Evolutionary conservation across 2,797 vertebrate genomes (phyloP).

Genomic region (Coendou prehensilis): DNA sequence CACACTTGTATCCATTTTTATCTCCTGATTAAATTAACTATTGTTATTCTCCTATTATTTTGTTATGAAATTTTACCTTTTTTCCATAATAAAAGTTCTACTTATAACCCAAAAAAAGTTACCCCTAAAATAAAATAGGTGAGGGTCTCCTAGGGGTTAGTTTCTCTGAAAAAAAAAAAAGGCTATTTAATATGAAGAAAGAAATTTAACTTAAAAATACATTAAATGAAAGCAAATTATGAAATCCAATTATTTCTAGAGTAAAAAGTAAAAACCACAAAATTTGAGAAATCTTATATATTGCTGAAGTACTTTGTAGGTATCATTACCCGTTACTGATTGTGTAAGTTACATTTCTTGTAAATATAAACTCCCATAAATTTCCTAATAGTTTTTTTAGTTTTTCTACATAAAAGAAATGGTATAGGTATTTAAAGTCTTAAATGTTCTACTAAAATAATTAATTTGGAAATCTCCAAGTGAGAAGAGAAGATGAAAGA

Average conservation of each 20-base stretch:
- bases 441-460: slow-evolving; percentile 39
- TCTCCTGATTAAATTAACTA: slow-evolving; percentile 76
- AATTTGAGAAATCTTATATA: slow-evolving; percentile 59
- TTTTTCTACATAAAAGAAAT: slow-evolving; percentile 67
- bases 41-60: too few relatives aligned
- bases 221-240: slow-evolving; percentile 58
- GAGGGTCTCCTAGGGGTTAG: slow-evolving; percentile 66
- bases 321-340: slow-evolving; percentile 44
- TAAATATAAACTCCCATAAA: background rate
- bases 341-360: background rate
- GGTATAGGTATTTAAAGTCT: background rate
- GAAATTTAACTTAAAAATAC: slow-evolving; percentile 57
- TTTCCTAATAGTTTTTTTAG: background rate
- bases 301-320: background rate
- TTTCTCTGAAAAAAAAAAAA: slow-evolving; percentile 84
- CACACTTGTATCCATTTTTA: slow-evolving; percentile 61
- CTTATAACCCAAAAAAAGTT: slow-evolving; percentile 62
- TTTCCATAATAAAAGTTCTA: too few relatives aligned
- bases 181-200: slow-evolving; percentile 81
- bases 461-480: slow-evolving; percentile 21
- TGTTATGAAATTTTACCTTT: too few relatives aligned
- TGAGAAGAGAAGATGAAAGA: slow-evolving; percentile 50
- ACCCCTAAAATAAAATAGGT: slow-evolving; percentile 78
- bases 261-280: background rate
- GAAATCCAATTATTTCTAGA: slow-evolving; percentile 53